Evolutionary conservation across 2,113 vertebrate species (phyloP).

Genomic region (Oryzias curvinotus): DNA sequence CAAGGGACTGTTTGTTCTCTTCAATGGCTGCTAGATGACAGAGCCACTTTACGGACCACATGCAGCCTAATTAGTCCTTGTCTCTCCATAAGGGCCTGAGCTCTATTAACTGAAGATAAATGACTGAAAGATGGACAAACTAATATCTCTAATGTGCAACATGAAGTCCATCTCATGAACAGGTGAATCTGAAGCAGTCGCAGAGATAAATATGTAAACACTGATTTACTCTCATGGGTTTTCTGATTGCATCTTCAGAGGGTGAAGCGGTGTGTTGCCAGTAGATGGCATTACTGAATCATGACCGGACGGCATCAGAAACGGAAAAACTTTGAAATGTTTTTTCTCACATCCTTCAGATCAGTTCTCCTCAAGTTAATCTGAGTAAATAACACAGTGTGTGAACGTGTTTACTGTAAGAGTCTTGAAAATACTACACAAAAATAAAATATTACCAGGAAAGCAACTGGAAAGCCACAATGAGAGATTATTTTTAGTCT

Average conservation of each 20-base stretch:
- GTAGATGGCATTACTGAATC: conserved; percentile 75
- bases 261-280: conserved; percentile 48
- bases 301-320: conserved; percentile 8
- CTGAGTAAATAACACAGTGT: not conserved
- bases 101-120: conserved; percentile 62
- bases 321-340: not conserved
- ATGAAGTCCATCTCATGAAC: conserved; percentile 33
- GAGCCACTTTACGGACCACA: conserved; percentile 76
- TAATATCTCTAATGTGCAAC: conserved; percentile 46
- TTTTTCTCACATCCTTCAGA: conserved; percentile 17
- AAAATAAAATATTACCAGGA: too few species aligned
- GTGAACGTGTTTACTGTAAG: too few species aligned
- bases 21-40: conserved; percentile 77
- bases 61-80: conserved; percentile 75
- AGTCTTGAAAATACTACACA: too few species aligned
- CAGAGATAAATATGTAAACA: not conserved
- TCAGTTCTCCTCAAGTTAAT: conserved; percentile 12
- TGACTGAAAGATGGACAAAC: conserved; percentile 54
- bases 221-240: conserved; percentile 12
- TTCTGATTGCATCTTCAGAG: not conserved
- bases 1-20: conserved; percentile 62
- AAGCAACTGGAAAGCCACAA: too few species aligned
- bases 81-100: conserved; percentile 54
- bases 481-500: too few species aligned
- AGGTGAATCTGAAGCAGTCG: conserved; percentile 40